Evolutionary conservation across 1,140 invertebrate species (phyloP), one percentile per base, ranked within the genome.

Genomic region (Elysia chlorotica): DNA sequence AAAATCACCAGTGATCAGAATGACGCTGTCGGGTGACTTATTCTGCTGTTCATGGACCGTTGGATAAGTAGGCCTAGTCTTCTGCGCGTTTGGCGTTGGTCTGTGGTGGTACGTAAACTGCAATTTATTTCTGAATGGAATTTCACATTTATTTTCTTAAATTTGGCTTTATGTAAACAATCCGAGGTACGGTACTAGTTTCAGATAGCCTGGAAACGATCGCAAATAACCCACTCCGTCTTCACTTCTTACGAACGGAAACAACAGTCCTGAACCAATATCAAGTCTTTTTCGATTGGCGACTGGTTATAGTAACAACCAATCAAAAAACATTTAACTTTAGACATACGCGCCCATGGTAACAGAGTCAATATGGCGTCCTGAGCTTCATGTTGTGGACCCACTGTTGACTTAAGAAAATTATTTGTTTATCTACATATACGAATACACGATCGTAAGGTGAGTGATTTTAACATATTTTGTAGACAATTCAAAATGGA

Each of bases 311-410:
- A 65, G 36, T 41, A 54, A 3, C 21, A 25, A n/a, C 74, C 74
- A 75, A 75, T 72, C 35, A 61, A 2, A 14, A 36, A 5, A 0
- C 14, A 1, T 38, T 1, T 66, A 21, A 57, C 62, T 57, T 30
- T 30, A 17, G 30, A 41, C 35, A 0, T 59, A 28, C 59, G 17
- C 31, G 56, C 25, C 76, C 70, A 76, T 80, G 74, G 77, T 73
- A 73, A 80, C 79, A 73, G 62, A 17, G 71, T 57, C 72, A 78
- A 78, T 30, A 78, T 78, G 74, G 77, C 77, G 74, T 63, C 68
- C 41, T 36, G 48, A 76, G 67, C 10, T 66, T 66, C 23, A 14
- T 14, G 0, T 25, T 30, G 4, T 66, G 31, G 23, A 37, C n/a
- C 35, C 41, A 21, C 25, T 10, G 25, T 14, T 19, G 28, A 19